Conservation (phyloP, 2,888 invertebrate species). For the Drosophila prostipennis region DNA sequence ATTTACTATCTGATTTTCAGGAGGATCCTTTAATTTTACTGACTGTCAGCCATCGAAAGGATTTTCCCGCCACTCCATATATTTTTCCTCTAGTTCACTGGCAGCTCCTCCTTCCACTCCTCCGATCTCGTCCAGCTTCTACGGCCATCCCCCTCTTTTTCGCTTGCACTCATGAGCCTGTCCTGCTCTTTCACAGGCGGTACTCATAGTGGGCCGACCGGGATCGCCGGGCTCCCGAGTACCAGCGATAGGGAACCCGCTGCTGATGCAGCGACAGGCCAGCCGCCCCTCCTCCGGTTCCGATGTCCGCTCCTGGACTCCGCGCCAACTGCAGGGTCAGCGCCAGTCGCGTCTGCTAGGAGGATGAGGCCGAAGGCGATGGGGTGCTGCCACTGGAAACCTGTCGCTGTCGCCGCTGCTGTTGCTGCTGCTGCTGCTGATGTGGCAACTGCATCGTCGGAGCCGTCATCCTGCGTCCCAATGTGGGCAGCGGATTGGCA, state of each 20-base stretch:
- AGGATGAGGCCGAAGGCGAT: slow-evolving; percentile 78
- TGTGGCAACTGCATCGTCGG: slow-evolving; percentile 38
- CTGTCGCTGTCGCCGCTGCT: slow-evolving; percentile 51
- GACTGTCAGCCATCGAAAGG: no score
- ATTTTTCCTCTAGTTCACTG: not conserved
- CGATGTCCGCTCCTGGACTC: slow-evolving; percentile 79
- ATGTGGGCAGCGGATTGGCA: slow-evolving; percentile 72
- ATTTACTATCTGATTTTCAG: not conserved
- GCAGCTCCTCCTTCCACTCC: not conserved
- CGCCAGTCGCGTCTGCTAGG: slow-evolving; percentile 83
- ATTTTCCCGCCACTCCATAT: not conserved
- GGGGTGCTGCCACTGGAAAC: slow-evolving; percentile 66
- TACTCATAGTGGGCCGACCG: slow-evolving; percentile 84
- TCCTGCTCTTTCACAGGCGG: slow-evolving; percentile 72
- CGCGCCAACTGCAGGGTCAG: slow-evolving; percentile 79
- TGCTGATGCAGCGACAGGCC: slow-evolving; percentile 59
- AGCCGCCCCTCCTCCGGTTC: slow-evolving; percentile 29
- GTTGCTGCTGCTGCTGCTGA: slow-evolving; percentile 30
- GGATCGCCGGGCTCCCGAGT: slow-evolving; percentile 83
- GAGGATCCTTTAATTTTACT: no score
- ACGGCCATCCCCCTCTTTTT: slow-evolving; percentile 23
- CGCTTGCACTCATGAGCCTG: not conserved
- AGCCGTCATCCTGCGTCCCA: slow-evolving; percentile 60
- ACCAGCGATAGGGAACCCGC: slow-evolving; percentile 82
- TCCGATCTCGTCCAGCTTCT: not conserved